Evolutionary conservation across 2,888 invertebrate genomes (phyloP).

Genomic region (Dioctria rufipes): DNA sequence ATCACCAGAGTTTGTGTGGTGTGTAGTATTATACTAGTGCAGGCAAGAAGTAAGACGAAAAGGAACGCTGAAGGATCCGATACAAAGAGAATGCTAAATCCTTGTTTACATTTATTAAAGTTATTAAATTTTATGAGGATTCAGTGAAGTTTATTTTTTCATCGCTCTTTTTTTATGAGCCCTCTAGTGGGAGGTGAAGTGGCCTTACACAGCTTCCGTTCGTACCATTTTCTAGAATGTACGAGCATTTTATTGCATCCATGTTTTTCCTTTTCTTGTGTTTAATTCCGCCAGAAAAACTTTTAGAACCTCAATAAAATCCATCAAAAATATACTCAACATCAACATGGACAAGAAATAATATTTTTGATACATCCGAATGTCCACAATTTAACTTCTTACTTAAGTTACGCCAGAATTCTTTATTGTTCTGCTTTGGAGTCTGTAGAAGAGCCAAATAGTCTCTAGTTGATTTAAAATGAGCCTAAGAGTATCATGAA

Average conservation of each 20-base stretch:
- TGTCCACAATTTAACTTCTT: no score
- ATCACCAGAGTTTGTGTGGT: background rate
- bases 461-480: no score
- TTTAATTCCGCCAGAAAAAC: constrained; percentile 4
- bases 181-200: background rate
- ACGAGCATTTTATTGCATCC: constrained; percentile 35
- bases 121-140: constrained; percentile 52
- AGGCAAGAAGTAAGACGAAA: background rate
- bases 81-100: constrained; percentile 49
- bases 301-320: constrained; percentile 39
- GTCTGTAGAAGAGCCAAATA: no score
- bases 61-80: constrained; percentile 7
- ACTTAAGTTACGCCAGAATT: no score
- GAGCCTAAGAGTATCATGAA: no score
- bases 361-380: no score
- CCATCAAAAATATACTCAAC: constrained; percentile 1
- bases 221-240: background rate
- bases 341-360: background rate
- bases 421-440: no score
- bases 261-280: background rate
- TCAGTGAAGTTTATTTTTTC: constrained; percentile 48
- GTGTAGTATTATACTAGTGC: no score
- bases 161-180: constrained; percentile 28
- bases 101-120: constrained; percentile 52
- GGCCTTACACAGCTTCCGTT: constrained; percentile 11